Percentiles rank a stretch among this genome's conserved stretches.
Conservation (phyloP, 2,888 invertebrate genomes). For the Cinara cedri region DNA sequence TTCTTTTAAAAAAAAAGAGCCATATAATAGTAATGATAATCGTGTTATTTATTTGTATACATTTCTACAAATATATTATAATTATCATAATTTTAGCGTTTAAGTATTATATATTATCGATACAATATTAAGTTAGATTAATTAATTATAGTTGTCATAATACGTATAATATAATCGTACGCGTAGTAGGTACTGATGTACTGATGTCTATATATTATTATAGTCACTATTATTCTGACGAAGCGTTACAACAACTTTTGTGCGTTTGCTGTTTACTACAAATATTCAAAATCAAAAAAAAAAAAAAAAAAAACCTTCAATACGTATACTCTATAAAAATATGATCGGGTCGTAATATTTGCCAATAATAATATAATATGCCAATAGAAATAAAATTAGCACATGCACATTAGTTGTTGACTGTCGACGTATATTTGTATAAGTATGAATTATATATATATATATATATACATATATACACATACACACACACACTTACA, state of each 20-base stretch:
- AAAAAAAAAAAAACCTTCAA: no score
- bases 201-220: slow-evolving; percentile 32
- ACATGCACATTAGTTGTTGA: slow-evolving; percentile 57
- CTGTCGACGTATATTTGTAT: slow-evolving; percentile 7
- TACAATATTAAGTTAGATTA: neutral
- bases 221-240: slow-evolving; percentile 13
- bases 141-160: slow-evolving; percentile 21
- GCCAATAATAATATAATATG: no score
- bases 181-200: neutral
- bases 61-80: neutral
- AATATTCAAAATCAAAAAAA: no score
- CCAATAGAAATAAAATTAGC: slow-evolving; percentile 26
- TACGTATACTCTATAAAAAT: no score
- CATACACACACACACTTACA: neutral
- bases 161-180: neutral
- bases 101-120: neutral
- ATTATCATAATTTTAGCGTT: neutral
- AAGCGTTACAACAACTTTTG: slow-evolving; percentile 53
- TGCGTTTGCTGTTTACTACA: slow-evolving; percentile 51
- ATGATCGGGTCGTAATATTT: no score
- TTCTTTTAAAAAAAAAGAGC: neutral
- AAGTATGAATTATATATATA: slow-evolving; percentile 1
- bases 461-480: neutral
- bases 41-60: slow-evolving; percentile 28
- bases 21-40: neutral